A percentile compares a stretch with the other conserved stretches of the same genome.
phyloP scores from a whole-genome alignment of 2,113 vertebrate genomes.

The Spizaetus ornatus region DNA sequence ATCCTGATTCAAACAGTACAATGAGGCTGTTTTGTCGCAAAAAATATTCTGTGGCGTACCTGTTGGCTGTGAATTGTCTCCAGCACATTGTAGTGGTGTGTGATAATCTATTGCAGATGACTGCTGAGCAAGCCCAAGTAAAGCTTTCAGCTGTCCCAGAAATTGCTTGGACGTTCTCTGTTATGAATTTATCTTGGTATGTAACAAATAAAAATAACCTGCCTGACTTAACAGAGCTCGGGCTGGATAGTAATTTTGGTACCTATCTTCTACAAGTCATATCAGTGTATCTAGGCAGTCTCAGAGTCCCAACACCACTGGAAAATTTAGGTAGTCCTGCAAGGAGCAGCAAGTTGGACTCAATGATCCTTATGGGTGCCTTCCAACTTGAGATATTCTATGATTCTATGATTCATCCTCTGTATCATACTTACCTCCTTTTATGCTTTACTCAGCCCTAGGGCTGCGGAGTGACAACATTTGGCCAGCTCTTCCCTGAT shows the following conservation, averaged over 20 bases:
- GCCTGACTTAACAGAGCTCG: not conserved
- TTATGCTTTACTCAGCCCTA: not conserved
- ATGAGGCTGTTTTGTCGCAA: not conserved
- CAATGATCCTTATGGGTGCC: not conserved
- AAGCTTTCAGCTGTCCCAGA: not conserved
- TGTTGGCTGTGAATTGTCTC: not conserved
- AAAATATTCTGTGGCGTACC: not conserved
- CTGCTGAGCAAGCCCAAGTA: not conserved
- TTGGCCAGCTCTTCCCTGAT: not conserved
- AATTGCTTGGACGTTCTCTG: not conserved
- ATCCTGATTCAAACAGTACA: not conserved
- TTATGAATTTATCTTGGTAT: not conserved
- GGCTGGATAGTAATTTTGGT: not conserved
- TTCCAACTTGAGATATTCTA: not conserved
- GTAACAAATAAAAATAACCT: not conserved
- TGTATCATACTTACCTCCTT: not conserved
- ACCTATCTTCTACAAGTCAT: not conserved
- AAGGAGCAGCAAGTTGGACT: not conserved
- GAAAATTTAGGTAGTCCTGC: not conserved
- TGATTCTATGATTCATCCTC: not conserved
- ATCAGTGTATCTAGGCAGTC: not conserved
- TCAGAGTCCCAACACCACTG: not conserved
- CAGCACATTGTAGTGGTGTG: accelerated
- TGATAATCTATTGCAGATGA: not conserved
- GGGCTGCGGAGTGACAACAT: not conserved